These are phyloP conservation scores for Xyrauchen texanus DNA, from an alignment of 2,113 vertebrate genomes.

Conservation along the genomic window DNA sequence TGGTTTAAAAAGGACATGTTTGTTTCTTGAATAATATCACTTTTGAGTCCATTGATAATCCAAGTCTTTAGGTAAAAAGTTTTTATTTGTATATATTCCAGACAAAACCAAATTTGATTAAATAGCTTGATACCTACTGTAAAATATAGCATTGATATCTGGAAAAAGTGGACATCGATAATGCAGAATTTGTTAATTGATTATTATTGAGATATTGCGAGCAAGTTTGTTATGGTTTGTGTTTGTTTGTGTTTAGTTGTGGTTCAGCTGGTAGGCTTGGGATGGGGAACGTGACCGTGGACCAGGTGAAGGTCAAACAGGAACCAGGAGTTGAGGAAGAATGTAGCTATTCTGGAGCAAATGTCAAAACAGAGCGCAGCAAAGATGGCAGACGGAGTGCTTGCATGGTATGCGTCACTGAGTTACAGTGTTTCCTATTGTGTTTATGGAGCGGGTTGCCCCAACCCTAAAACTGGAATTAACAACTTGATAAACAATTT, in stretches of 20 bases:
- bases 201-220: not conserved
- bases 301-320: slow-evolving; percentile 91
- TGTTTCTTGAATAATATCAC: not conserved
- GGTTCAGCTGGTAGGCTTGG: slow-evolving; percentile 87
- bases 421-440: not conserved
- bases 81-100: not conserved
- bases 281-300: slow-evolving; percentile 73
- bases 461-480: too few species aligned
- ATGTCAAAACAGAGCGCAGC: slow-evolving; percentile 84
- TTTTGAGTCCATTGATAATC: not conserved
- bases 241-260: slow-evolving; percentile 71
- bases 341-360: slow-evolving; percentile 82
- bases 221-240: not conserved
- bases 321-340: slow-evolving; percentile 91
- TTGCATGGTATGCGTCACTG: slow-evolving; percentile 84
- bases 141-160: too few species aligned
- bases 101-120: not conserved
- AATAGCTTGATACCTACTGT: not conserved
- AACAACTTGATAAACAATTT: too few species aligned
- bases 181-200: too few species aligned
- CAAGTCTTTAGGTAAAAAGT: too few species aligned
- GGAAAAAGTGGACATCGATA: too few species aligned
- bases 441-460: not conserved
- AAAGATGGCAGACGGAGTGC: slow-evolving; percentile 90
- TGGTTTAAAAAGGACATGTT: not conserved